phyloP scores from a whole-genome alignment of 2,113 vertebrate genomes.

The Percopsis transmontana region DNA sequence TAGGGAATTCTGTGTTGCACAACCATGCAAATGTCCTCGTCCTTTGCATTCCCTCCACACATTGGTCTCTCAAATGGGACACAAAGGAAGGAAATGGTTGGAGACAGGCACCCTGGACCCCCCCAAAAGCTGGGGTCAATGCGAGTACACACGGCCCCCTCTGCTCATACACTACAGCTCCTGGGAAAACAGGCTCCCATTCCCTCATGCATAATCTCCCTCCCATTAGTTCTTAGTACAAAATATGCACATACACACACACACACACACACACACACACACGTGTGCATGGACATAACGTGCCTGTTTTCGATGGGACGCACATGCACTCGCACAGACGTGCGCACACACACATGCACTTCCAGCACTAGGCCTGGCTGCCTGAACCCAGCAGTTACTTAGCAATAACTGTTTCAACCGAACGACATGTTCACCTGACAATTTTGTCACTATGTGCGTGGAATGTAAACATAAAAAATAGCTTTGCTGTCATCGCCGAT shows the following conservation, averaged over 20 bases:
- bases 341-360: constrained; percentile 13
- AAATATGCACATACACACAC: constrained; percentile 48
- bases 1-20: constrained; percentile 31
- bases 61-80: constrained; percentile 30
- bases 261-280: constrained; percentile 34
- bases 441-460: too few relatives aligned
- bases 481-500: too few relatives aligned
- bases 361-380: constrained; percentile 4
- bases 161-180: constrained; percentile 52
- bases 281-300: constrained; percentile 26
- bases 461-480: too few relatives aligned
- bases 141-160: constrained; percentile 53
- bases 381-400: background rate
- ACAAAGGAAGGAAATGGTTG: constrained; percentile 70
- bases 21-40: constrained; percentile 47
- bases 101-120: constrained; percentile 65
- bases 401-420: background rate
- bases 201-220: constrained; percentile 67
- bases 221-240: constrained; percentile 5
- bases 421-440: too few relatives aligned
- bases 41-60: constrained; percentile 51
- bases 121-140: constrained; percentile 66
- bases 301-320: background rate
- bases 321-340: constrained; percentile 14
- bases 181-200: constrained; percentile 67